Evolutionary conservation across 2,113 vertebrate genomes (phyloP), one percentile per base, ranked within the genome.

Genomic region (Oxyura jamaicensis): DNA sequence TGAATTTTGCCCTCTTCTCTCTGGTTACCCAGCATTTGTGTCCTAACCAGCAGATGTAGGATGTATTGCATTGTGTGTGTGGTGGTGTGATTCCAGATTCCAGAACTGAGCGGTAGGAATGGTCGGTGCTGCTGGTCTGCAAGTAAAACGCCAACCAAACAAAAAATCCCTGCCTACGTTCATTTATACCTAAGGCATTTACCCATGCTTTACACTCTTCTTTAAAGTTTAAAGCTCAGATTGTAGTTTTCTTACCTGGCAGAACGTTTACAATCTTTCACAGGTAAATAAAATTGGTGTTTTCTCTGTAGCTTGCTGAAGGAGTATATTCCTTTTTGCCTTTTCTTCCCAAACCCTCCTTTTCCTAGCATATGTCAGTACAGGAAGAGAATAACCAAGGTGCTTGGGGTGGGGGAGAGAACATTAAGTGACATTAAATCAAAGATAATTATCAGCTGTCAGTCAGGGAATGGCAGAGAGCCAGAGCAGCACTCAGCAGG

Each of bases 361-460:
- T 83, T 60, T 77, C 69, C 71, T 72, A 63, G 13, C 75, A 15
- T 81, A 23, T 65, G 52, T 72, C 71, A 33, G 44, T 31, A 21
- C 25, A 67, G 72, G 67, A 82, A n/a, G 41, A 73, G 78, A 62
- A 69, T 55, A 74, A 68, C 72, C 58, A 69, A 68, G 68, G 75
- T 52, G 35, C 39, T 63, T 18, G 16, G 46, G 19, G 25, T 12
- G 5, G 33, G 72, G 46, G 13, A 21, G 22, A 68, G 78, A 83
- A 80, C 73, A 79, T 78, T 73, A 93, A 90, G 81, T 78, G 88
- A 84, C 74, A 69, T 92, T 84, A 95, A 92, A 86, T 88, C 83
- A 90, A 88, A 75, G 89, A 67, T 95, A 90, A 94, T 94, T 91
- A 96, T 92, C 86, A 90, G 77, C 79, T 88, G 83, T 76, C 91